Conservation (phyloP, 2,888 invertebrate species). For the Thymelicus sylvestris region DNA sequence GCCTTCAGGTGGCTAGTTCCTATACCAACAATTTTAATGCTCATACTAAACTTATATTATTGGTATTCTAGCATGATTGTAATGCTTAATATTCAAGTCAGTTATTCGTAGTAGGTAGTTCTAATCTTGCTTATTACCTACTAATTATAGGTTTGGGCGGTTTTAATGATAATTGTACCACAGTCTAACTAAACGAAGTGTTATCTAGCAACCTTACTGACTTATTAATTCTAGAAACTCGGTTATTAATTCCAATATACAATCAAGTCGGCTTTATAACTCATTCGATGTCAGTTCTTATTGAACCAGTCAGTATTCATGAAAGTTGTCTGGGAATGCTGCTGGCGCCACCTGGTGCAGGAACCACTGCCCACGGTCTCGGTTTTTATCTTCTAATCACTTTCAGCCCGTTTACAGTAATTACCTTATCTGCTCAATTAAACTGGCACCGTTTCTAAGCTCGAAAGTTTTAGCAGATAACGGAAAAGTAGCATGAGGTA, state of each 20-base stretch:
- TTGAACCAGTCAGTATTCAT: slow-evolving; percentile 27
- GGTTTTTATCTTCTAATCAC: slow-evolving; percentile 36
- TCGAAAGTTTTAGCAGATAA: slow-evolving; percentile 32
- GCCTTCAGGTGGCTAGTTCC: no score
- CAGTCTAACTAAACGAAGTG: not conserved
- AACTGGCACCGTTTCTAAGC: slow-evolving; percentile 31
- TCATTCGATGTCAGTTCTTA: slow-evolving; percentile 19
- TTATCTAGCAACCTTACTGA: not conserved
- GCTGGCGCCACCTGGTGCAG: slow-evolving; percentile 27
- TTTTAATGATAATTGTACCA: no score
- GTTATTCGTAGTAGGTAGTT: no score
- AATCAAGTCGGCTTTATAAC: slow-evolving; percentile 6
- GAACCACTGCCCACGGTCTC: slow-evolving; percentile 24
- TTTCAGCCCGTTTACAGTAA: slow-evolving; percentile 36
- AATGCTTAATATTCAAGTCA: no score
- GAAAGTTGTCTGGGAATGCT: slow-evolving; percentile 35
- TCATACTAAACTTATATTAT: no score
- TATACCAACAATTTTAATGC: no score
- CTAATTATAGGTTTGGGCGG: no score
- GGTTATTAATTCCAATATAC: not conserved
- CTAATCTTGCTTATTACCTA: no score
- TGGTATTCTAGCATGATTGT: no score
- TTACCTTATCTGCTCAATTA: slow-evolving; percentile 35
- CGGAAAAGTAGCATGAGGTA: not conserved
- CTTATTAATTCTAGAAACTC: slow-evolving; percentile 13